Conservation (phyloP, 1,140 invertebrate species). For the Solenopsis invicta region DNA sequence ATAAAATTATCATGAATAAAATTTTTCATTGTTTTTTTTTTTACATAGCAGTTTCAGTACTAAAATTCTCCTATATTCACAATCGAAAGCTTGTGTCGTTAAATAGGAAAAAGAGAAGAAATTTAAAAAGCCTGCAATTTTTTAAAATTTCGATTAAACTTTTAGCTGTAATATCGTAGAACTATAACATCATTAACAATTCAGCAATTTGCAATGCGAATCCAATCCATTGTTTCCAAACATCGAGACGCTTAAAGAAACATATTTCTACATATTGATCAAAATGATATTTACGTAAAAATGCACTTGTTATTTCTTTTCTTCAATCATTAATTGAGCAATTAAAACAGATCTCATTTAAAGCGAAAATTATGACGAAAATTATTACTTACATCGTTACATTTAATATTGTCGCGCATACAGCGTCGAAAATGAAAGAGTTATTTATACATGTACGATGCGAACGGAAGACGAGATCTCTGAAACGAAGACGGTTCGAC, state of each 20-base stretch:
- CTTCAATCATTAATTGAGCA: neutral
- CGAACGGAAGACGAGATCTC: neutral
- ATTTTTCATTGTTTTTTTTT: too few species aligned
- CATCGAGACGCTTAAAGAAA: neutral
- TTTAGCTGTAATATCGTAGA: too few species aligned
- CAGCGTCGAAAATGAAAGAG: neutral
- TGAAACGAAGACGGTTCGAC: neutral
- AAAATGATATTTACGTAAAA: neutral
- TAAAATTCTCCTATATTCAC: too few species aligned
- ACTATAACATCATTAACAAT: too few species aligned
- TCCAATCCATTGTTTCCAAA: neutral
- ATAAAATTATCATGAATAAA: too few species aligned
- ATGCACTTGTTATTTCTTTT: neutral
- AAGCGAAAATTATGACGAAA: neutral
- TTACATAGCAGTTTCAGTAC: too few species aligned
- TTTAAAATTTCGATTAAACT: too few species aligned
- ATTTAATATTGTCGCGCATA: neutral
- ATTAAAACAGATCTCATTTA: too few species aligned
- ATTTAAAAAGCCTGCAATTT: too few species aligned
- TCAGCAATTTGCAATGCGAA: too few species aligned
- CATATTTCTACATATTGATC: neutral
- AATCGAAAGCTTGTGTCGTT: too few species aligned
- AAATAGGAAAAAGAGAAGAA: too few species aligned
- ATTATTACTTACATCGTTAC: neutral
- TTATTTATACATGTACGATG: neutral